Evolutionary conservation across 2,113 vertebrate species (phyloP).

Genomic region (Spilogale gracilis): DNA sequence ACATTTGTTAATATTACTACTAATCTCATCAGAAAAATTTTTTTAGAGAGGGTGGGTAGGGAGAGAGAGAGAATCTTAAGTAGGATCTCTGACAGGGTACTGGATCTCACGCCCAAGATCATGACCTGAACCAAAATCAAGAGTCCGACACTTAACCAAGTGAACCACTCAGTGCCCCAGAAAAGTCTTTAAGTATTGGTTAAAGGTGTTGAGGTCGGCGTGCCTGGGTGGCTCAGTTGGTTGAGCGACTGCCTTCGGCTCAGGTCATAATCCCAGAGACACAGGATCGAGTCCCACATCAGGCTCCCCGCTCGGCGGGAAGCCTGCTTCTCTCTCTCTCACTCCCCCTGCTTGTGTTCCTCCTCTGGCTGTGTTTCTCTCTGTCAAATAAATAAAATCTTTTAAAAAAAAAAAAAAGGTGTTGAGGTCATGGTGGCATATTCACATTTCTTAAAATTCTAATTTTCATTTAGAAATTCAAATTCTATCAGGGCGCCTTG

Average conservation of each 20-base stretch:
- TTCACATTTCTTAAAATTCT: neutral
- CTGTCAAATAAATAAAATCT: too few relatives aligned
- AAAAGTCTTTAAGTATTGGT: neutral
- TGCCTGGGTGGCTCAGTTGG: too few relatives aligned
- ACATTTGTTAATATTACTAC: neutral
- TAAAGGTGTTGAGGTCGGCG: neutral
- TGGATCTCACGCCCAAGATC: neutral
- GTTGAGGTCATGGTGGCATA: neutral
- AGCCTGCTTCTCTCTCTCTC: too few relatives aligned
- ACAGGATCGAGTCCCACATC: too few relatives aligned
- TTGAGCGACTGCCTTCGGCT: too few relatives aligned
- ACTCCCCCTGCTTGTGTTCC: too few relatives aligned
- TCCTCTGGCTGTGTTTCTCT: too few relatives aligned
- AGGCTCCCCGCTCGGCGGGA: too few relatives aligned
- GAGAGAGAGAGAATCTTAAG: neutral
- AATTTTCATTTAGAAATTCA: conserved; percentile 25
- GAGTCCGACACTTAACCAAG: neutral
- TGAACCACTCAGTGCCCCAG: neutral
- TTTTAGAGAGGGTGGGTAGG: neutral
- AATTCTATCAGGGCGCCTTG: neutral
- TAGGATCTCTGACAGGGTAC: neutral
- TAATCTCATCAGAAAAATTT: neutral
- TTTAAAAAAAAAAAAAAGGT: neutral
- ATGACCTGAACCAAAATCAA: neutral
- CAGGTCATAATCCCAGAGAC: too few relatives aligned